These are phyloP conservation scores for Meloidogyne exigua DNA, from an alignment of 1,140 invertebrate species.

Conservation along the genomic window DNA sequence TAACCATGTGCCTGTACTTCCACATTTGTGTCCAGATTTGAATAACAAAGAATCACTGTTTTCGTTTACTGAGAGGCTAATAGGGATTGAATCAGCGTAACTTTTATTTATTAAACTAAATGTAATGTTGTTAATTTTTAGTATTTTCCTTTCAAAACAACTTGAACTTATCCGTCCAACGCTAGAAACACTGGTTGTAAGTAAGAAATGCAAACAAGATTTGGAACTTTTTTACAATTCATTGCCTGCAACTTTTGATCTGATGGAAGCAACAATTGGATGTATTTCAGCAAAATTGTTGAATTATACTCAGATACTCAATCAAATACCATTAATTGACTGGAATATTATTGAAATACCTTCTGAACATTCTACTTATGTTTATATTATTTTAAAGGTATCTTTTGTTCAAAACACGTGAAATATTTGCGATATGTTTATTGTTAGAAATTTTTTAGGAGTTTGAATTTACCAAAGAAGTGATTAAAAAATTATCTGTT, in stretches of 20 bases:
- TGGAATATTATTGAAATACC: constrained; percentile 92
- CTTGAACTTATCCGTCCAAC: constrained; percentile 79
- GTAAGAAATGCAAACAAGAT: constrained; percentile 14
- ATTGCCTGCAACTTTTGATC: constrained; percentile 68
- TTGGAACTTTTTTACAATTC: constrained; percentile 32
- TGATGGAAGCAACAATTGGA: constrained; percentile 81
- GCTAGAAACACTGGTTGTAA: constrained; percentile 69
- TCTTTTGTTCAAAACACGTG: not conserved
- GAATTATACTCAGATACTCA: constrained; percentile 76
- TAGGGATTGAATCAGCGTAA: constrained; percentile 83
- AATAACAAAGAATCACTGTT: constrained; percentile 74
- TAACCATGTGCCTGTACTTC: not conserved
- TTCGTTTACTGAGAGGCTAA: constrained; percentile 79
- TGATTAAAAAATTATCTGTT: constrained; percentile 30
- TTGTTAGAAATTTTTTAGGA: constrained; percentile 52
- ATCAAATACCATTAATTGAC: constrained; percentile 79
- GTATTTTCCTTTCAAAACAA: constrained; percentile 81
- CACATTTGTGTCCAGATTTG: constrained; percentile 8
- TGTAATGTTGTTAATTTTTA: constrained; percentile 51
- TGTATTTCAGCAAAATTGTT: constrained; percentile 77
- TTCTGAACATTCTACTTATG: constrained; percentile 87
- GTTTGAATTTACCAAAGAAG: constrained; percentile 36
- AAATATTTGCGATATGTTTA: constrained; percentile 4
- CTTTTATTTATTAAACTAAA: constrained; percentile 42
- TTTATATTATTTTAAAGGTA: constrained; percentile 66